These are phyloP conservation scores for Gracilinanus agilis DNA, from an alignment of 2,113 vertebrate genomes.

Conservation along the genomic window DNA sequence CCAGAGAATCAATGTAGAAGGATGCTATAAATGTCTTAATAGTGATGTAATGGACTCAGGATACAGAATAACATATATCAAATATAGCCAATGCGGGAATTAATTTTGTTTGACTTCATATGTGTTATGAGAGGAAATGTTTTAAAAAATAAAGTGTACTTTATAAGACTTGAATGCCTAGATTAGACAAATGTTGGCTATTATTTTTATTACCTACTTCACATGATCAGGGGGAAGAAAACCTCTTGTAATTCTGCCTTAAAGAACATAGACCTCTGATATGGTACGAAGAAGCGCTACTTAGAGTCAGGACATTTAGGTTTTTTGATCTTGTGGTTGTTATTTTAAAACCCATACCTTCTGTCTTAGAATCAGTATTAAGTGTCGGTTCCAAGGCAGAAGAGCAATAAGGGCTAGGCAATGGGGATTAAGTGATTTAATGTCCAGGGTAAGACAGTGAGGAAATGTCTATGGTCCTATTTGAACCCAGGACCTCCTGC, in stretches of 20 bases:
- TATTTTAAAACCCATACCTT: no score
- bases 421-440: no score
- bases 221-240: background rate
- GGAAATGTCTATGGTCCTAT: no score
- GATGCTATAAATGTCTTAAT: background rate
- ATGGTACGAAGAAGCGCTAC: background rate
- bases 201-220: background rate
- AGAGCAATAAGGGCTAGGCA: no score
- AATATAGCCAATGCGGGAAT: background rate
- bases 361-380: no score
- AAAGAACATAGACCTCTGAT: background rate
- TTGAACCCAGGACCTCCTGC: no score
- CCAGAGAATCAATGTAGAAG: background rate
- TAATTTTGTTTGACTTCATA: background rate
- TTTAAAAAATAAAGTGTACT: background rate
- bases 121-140: background rate
- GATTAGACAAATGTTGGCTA: background rate
- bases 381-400: no score
- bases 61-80: background rate
- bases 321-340: background rate
- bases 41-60: background rate
- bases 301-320: background rate
- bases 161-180: background rate
- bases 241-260: background rate
- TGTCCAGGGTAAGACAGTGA: no score